A percentile compares a stretch with the other conserved stretches of the same genome.
Conservation (phyloP, 2,113 vertebrate species). For the Phrynocephalus versicolor region DNA sequence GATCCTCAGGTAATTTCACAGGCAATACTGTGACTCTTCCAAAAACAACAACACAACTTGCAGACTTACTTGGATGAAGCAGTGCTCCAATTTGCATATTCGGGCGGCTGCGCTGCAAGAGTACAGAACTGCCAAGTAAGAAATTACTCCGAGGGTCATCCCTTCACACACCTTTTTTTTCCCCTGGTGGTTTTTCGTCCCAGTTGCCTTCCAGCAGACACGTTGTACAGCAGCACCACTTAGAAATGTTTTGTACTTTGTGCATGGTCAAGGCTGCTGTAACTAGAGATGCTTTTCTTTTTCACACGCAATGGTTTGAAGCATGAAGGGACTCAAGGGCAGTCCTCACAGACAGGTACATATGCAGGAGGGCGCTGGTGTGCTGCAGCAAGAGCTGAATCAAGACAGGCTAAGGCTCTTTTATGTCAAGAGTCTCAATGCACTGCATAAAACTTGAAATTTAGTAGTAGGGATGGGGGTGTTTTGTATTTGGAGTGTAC, state of each 20-base stretch:
- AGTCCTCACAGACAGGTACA: not conserved
- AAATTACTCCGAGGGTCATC: not conserved
- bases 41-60: not conserved
- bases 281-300: not conserved
- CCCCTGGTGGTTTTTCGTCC: too few species aligned
- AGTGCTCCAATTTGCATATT: not conserved
- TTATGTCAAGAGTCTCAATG: too few species aligned
- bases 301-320: not conserved
- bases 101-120: not conserved
- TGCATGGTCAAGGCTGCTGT: not conserved
- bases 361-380: not conserved
- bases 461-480: too few species aligned
- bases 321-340: not conserved
- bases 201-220: too few species aligned
- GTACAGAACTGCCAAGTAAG: not conserved
- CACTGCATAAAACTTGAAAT: too few species aligned
- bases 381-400: not conserved
- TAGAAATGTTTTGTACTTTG: not conserved
- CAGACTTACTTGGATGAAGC: not conserved
- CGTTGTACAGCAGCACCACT: not conserved
- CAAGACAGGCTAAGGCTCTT: too few species aligned
- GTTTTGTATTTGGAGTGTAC: too few species aligned
- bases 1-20: not conserved
- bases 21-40: not conserved
- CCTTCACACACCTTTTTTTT: too few species aligned